A percentile compares a stretch with the other conserved stretches of the same genome.
Evolutionary conservation across 2,888 invertebrate genomes (phyloP).

Genomic region (Melanostoma scalare): DNA sequence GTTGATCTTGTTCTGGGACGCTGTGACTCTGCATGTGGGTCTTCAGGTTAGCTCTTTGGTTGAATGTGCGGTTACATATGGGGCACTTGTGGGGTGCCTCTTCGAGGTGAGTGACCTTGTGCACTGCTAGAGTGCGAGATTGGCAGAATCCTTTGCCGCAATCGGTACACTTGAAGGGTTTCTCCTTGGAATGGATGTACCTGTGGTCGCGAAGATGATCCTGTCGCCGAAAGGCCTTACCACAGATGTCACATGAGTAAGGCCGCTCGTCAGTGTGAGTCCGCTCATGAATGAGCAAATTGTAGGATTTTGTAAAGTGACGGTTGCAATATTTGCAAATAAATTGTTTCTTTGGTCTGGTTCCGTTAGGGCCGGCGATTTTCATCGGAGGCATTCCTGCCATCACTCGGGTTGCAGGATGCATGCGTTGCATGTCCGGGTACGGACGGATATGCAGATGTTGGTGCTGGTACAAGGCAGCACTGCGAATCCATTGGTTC

Average conservation of each 20-base stretch:
- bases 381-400: constrained; percentile 84
- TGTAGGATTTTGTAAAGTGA: constrained; percentile 99
- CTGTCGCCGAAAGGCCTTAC: constrained; percentile 97
- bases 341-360: constrained; percentile 91
- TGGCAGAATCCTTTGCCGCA: constrained; percentile 99
- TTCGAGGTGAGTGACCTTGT: constrained; percentile 96
- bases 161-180: constrained; percentile 97
- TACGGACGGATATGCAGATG: constrained; percentile 80
- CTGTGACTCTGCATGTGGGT: constrained; percentile 94
- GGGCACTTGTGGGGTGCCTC: constrained; percentile 97
- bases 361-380: constrained; percentile 84
- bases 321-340: constrained; percentile 99
- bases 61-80: constrained; percentile 93
- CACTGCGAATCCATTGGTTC: constrained; percentile 89
- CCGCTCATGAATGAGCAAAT: constrained; percentile 97
- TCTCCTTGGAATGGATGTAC: constrained; percentile 99
- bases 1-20: constrained; percentile 70
- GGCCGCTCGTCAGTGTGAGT: constrained; percentile 98
- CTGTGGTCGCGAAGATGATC: constrained; percentile 96
- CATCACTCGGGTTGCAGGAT: constrained; percentile 78
- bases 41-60: constrained; percentile 95
- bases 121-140: constrained; percentile 96
- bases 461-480: constrained; percentile 86
- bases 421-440: constrained; percentile 83
- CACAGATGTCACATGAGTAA: constrained; percentile 97